These are phyloP conservation scores for Saccostrea echinata DNA, from an alignment of 1,140 invertebrate genomes.

Conservation along the genomic window DNA sequence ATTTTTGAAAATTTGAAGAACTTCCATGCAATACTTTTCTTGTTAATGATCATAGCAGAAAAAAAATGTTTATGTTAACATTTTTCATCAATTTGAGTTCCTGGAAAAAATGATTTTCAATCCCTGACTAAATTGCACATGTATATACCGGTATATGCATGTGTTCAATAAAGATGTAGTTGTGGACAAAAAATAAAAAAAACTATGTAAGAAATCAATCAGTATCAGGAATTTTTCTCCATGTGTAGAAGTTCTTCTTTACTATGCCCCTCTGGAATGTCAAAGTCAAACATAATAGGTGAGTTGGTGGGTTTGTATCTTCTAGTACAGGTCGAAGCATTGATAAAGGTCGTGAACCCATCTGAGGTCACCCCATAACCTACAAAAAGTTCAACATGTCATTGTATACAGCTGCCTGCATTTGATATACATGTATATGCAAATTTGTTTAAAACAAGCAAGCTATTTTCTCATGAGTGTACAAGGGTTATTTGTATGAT, in stretches of 20 bases:
- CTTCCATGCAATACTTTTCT: too few species aligned
- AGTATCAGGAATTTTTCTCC: neutral
- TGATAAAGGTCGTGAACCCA: slow-evolving; percentile 90
- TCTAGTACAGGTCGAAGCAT: slow-evolving; percentile 91
- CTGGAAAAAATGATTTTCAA: too few species aligned
- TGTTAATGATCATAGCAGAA: too few species aligned
- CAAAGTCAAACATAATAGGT: slow-evolving; percentile 91
- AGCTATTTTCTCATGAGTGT: too few species aligned
- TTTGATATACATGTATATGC: too few species aligned
- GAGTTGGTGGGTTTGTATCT: slow-evolving; percentile 89
- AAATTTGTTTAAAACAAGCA: too few species aligned
- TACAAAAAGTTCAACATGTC: slow-evolving; percentile 55
- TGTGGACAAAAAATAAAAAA: neutral
- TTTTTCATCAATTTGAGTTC: too few species aligned
- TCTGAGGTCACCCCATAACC: slow-evolving; percentile 84
- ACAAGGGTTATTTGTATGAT: too few species aligned
- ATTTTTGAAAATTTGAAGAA: too few species aligned
- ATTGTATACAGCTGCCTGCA: too few species aligned
- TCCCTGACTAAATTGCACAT: too few species aligned
- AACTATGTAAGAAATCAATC: neutral
- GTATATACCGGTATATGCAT: neutral
- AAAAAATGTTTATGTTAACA: too few species aligned
- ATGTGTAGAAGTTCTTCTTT: slow-evolving; percentile 61
- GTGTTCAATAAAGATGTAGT: neutral
- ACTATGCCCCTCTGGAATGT: slow-evolving; percentile 83